These are phyloP conservation scores for Mylabris sibirica DNA, from an alignment of 2,888 invertebrate genomes.

Conservation along the genomic window DNA sequence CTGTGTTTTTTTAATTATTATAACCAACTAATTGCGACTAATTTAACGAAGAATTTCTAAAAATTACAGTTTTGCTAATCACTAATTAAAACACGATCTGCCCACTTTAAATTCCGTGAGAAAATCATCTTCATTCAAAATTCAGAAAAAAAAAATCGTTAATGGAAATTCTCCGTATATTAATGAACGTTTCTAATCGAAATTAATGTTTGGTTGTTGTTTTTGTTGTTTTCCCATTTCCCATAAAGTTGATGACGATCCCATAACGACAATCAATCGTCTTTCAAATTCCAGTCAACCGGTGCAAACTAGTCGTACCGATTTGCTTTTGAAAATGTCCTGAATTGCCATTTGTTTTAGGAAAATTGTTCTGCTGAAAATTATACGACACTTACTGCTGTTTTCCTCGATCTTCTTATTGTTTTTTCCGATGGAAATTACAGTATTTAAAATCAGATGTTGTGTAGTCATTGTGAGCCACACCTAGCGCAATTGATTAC, in stretches of 20 bases:
- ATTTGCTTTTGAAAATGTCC: not conserved
- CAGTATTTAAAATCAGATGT: too few species aligned
- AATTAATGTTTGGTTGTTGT: not conserved
- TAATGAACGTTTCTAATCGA: not conserved
- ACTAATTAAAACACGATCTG: not conserved
- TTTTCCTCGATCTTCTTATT: too few species aligned
- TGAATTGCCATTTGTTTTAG: not conserved
- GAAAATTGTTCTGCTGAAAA: not conserved
- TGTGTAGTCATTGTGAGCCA: too few species aligned
- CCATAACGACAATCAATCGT: not conserved
- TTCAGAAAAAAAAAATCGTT: too few species aligned
- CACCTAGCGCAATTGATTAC: too few species aligned
- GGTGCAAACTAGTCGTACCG: not conserved
- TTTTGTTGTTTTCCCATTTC: too few species aligned
- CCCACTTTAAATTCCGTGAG: not conserved
- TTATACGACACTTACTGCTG: too few species aligned
- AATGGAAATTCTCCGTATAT: not conserved
- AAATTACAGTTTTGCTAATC: not conserved
- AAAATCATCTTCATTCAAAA: not conserved
- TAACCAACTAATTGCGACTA: not conserved
- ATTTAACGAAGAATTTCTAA: not conserved
- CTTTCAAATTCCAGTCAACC: slow-evolving; percentile 1
- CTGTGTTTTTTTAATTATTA: not conserved
- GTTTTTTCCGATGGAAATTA: too few species aligned
- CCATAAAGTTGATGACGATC: not conserved